Evolutionary conservation across 2,797 vertebrate species (phyloP), one percentile per base, ranked within the genome.

Genomic region (Lutjanus argentimaculatus): DNA sequence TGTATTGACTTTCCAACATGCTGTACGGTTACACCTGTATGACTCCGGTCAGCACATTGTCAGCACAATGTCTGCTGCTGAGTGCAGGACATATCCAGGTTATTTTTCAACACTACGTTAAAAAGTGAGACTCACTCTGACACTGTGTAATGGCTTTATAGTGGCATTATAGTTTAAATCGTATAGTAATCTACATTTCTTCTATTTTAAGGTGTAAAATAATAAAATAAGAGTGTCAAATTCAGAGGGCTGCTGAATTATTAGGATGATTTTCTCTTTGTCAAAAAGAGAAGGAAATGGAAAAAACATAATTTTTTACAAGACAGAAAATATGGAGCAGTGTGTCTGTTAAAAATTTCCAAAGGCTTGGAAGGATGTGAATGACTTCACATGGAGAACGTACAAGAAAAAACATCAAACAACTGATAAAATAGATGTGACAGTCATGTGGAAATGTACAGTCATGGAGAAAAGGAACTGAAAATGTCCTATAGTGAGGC

Each of bases 331-430:
- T 6, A 9, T 22, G 6, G 16, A 21, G 30, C 16, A 12, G 13
- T 6, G 9, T 13, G 22, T 42, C 19, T 56, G 42, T 36, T 21
- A 21, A 21, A 55, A 13, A 52, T 59, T 5, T 51, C 45, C 6
- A 43, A 55, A n/a, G n/a, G 14, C 52, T n/a, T 15, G 43, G n/a
- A 46, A 19, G 65, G 45, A 58, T 52, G 13, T 7, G 17, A 55
- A 30, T 62, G 59, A 72, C 40, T 22, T 77, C 40, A 73, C 16
- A 19, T 43, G 40, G 62, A 75, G 71, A 82, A 21, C 25, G 12
- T 6, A 25, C 21, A 25, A n/a, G n/a, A 40, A 63, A 25, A 36
- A 36, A 36, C 30, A 36, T 36, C 16, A 59, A 22, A 14, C 3
- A 45, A 43, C 43, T 61, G 13, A 58, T 67, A 8, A 74, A 75